Percentiles rank a stretch among this genome's conserved stretches.
Evolutionary conservation across 2,888 invertebrate species (phyloP).

Genomic region (Morpho helenor): DNA sequence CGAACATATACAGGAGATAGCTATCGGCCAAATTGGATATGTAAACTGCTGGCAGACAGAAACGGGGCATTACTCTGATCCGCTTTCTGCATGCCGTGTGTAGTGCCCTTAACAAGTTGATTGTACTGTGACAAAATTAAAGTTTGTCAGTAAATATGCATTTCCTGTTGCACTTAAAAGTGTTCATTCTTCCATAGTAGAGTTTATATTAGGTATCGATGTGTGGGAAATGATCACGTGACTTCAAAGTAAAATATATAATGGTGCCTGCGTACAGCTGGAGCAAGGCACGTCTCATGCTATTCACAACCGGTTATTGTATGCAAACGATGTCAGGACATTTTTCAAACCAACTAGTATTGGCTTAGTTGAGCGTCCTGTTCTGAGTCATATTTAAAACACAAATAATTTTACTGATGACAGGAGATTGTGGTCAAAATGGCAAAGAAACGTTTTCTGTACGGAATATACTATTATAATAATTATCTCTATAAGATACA

Average conservation of each 20-base stretch:
- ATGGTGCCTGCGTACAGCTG: constrained; percentile 33
- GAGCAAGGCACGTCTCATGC: constrained; percentile 43
- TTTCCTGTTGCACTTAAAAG: constrained; percentile 26
- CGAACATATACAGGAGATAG: too few relatives aligned
- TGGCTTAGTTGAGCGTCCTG: constrained; percentile 14
- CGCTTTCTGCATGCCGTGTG: too few relatives aligned
- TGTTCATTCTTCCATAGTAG: constrained; percentile 22
- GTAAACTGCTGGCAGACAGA: too few relatives aligned
- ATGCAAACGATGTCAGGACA: constrained; percentile 62
- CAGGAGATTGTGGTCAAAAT: too few relatives aligned
- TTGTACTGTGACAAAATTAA: constrained; percentile 23
- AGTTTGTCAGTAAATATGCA: constrained; percentile 20
- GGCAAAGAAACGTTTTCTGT: too few relatives aligned
- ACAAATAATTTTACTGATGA: too few relatives aligned
- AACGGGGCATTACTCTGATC: too few relatives aligned
- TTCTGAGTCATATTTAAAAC: too few relatives aligned
- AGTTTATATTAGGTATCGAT: constrained; percentile 37
- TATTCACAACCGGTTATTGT: constrained; percentile 67
- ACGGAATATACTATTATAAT: too few relatives aligned
- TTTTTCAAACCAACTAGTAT: constrained; percentile 44
- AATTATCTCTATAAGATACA: too few relatives aligned
- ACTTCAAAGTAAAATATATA: constrained; percentile 48
- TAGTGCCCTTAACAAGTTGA: constrained; percentile 9
- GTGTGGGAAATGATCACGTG: constrained; percentile 60
- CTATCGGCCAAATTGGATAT: too few relatives aligned